Evolutionary conservation across 1,140 invertebrate species (phyloP), one percentile per base, ranked within the genome.

Genomic region (Eumaeus atala): DNA sequence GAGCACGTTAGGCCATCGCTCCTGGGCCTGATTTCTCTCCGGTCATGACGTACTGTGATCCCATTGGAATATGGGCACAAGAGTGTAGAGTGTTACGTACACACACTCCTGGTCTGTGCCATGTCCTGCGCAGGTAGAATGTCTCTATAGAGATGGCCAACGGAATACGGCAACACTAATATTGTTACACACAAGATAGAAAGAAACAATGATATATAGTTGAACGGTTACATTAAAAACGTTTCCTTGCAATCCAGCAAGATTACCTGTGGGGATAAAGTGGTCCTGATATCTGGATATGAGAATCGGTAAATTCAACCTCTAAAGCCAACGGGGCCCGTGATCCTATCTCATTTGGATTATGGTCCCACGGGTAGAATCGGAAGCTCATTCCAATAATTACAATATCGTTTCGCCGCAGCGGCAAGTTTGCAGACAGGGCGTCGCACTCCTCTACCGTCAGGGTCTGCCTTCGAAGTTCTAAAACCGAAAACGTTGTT

Each of bases 361-460:
- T 37, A 40, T 78, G 74, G 18, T 77, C 67, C 56, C 67, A 74
- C 0, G 79, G 82, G 5, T 62, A 14, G 6, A 77, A 0, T 3
- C 67, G 63, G 6, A 78, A 11, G 2, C 58, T 56, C 1, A 76
- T n/a, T 0, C 66, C 70, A 4, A 12, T 51, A 6, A 67, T 28
- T 4, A 71, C 57, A 1, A 83, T 12, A 8, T 50, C 54, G 0
- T 63, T 55, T 0, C 67, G 67, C 33, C 71, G 62, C 34, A 73
- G 70, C 0, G 82, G 82, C 9, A 78, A 33, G 51, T 83, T 85
- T 3, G 74, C 73, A 0, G 42, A 54, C 0, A 84, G 54, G 0
- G 76, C 62, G 0, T 81, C 77, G 21, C 72, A 74, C 54, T 83
- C 79, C 58, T 84, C 81, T 12, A 83, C 71, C 0, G 81, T 84